Evolutionary conservation across 2,888 invertebrate species (phyloP).

Genomic region (Drosophila aldrichi): DNA sequence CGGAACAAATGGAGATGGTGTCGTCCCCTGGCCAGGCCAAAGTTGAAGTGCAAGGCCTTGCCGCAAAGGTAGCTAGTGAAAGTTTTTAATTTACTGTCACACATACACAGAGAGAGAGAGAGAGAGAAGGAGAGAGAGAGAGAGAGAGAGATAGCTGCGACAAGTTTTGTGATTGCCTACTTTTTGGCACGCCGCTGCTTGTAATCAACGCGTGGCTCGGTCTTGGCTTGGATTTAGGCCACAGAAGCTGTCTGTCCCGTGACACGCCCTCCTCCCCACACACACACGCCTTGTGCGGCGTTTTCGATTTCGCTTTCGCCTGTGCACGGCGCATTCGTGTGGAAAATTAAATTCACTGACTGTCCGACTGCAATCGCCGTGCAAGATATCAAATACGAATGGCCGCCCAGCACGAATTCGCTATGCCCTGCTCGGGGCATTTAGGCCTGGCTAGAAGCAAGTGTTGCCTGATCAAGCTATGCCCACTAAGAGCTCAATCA

Average conservation of each 20-base stretch:
- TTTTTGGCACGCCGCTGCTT: slow-evolving; percentile 38
- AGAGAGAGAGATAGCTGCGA: slow-evolving; percentile 10
- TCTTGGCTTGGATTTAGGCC: slow-evolving; percentile 32
- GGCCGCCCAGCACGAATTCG: not conserved
- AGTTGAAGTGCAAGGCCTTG: slow-evolving; percentile 61
- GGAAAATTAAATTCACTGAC: slow-evolving; percentile 78
- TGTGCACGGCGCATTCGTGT: slow-evolving; percentile 66
- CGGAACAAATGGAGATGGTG: slow-evolving; percentile 33
- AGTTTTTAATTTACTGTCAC: slow-evolving; percentile 62
- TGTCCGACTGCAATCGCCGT: slow-evolving; percentile 40
- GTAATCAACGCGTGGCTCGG: slow-evolving; percentile 61
- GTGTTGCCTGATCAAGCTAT: too few relatives aligned
- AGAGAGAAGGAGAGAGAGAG: not conserved
- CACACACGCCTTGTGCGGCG: slow-evolving; percentile 10
- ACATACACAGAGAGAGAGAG: not conserved
- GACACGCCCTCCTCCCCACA: not conserved
- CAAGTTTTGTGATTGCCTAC: slow-evolving; percentile 65
- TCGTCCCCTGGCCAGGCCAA: slow-evolving; percentile 28
- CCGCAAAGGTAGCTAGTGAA: slow-evolving; percentile 52
- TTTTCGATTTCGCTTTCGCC: slow-evolving; percentile 59
- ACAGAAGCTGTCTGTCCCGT: slow-evolving; percentile 9
- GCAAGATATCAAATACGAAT: slow-evolving; percentile 7
- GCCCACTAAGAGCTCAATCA: too few relatives aligned
- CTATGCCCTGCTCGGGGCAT: not conserved
- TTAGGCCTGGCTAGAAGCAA: not conserved